These are phyloP conservation scores for Pan paniscus DNA, from an alignment of 2,113 vertebrate genomes.

Conservation along the genomic window DNA sequence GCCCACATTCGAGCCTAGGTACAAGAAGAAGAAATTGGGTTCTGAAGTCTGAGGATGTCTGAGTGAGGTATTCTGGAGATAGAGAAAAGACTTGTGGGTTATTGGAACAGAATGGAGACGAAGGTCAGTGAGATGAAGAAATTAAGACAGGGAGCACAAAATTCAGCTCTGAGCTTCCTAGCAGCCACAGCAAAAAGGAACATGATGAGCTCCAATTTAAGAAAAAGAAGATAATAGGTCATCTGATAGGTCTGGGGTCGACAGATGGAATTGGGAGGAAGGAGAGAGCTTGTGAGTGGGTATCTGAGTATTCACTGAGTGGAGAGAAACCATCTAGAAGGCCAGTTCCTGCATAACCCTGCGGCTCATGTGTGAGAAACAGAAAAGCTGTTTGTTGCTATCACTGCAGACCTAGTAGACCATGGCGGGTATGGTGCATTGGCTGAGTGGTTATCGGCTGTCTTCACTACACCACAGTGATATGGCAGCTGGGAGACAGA, in stretches of 20 bases:
- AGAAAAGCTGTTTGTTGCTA: no score
- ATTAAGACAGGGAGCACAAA: background rate
- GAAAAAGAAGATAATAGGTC: background rate
- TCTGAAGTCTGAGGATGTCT: background rate
- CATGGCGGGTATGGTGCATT: accelerated
- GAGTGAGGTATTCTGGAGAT: background rate
- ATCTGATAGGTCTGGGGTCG: background rate
- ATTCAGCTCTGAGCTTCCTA: background rate
- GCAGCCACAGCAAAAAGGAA: background rate
- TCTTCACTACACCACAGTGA: background rate
- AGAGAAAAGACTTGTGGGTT: background rate
- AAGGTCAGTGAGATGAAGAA: background rate
- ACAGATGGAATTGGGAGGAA: background rate
- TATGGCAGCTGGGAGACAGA: background rate
- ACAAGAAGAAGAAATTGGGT: background rate
- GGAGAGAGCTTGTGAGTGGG: background rate
- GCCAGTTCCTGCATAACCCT: background rate
- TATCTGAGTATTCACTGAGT: accelerated
- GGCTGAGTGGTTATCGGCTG: no score
- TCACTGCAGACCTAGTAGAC: background rate
- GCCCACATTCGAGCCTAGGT: background rate
- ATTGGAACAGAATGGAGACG: background rate
- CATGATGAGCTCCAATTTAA: no score
- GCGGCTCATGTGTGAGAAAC: background rate
- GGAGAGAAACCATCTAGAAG: background rate